Base-by-base conservation (phyloP, 2,797 vertebrate genomes). In the Sitta carolinensis region DNA sequence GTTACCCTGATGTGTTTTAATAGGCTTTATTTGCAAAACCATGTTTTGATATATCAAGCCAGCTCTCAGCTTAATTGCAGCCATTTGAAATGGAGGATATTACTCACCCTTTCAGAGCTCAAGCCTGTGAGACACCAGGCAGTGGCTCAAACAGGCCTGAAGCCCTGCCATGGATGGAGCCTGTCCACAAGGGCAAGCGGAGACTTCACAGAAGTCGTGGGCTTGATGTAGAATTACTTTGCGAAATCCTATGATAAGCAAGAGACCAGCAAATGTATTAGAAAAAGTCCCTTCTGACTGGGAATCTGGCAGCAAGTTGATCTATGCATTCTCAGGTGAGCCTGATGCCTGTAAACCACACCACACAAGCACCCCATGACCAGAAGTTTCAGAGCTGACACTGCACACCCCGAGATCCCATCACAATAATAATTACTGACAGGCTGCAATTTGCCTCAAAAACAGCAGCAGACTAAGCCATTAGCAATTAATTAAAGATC, bases 331-430 rank as follows among this genome's bases (percentile, higher is more conserved):
- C 21, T 29, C 36, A 45, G 59, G 50, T 7, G 12, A 78, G 42
- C 8, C 32, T 26, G 23, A 25, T 7, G 27, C 16, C 58, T 52
- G 18, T 19, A 61, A n/a, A n/a, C 10, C 40, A 32, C 42, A 26
- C 1, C 9, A 30, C 34, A 15, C 7, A 42, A 61, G 27, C 11
- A 36, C 11, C 47, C 17, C 52, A 51, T 32, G 5, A 34, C 19
- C 45, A 73, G 16, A 51, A 57, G 43, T 72, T 81, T 83, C 57
- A 63, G 55, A 79, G 81, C 59, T n/a, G 47, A 34, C 36, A n/a
- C 32, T 3, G 2, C 38, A 36, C 25, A 29, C 22, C 7, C 7
- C 0, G 0, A 81, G 26, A 43, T n/a, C n/a, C 13, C 22, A 0
- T 34, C 58, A 72, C 59, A 40, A 23, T 2, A 84, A 29, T 7